These are phyloP conservation scores for Operophtera brumata DNA, from an alignment of 2,888 invertebrate genomes.

Conservation along the genomic window DNA sequence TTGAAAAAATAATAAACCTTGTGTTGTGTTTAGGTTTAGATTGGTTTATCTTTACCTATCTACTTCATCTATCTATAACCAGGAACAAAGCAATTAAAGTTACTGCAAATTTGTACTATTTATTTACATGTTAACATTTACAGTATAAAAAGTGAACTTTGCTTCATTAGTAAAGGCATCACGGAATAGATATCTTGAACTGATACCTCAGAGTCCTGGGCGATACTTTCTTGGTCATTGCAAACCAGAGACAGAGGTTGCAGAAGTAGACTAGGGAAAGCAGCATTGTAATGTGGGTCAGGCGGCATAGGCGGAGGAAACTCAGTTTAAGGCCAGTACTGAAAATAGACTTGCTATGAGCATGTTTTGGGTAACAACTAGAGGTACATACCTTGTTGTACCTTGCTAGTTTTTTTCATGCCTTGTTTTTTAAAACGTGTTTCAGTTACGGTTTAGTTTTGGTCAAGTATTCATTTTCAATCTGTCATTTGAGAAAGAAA, in stretches of 20 bases:
- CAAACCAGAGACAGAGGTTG: constrained; percentile 70
- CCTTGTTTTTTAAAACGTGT: no score
- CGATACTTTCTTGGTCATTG: constrained; percentile 63
- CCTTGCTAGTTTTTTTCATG: no score
- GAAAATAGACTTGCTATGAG: constrained; percentile 38
- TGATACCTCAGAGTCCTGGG: constrained; percentile 58
- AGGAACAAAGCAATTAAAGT: no score
- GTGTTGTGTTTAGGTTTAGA: no score
- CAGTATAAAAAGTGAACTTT: constrained; percentile 3
- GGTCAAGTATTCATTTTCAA: no score
- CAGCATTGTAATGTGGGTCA: constrained; percentile 72
- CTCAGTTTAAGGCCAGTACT: constrained; percentile 65
- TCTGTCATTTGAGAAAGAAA: no score
- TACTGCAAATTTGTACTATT: no score
- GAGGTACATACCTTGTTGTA: no score
- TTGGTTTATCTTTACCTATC: no score
- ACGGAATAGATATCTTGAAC: constrained; percentile 55
- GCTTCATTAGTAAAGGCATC: constrained; percentile 14
- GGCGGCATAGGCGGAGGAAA: constrained; percentile 64
- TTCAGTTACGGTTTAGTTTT: no score
- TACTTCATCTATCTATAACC: no score
- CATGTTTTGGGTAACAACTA: not conserved
- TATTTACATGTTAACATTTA: constrained; percentile 20
- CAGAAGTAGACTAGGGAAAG: constrained; percentile 69
- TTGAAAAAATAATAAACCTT: no score